phyloP scores from a whole-genome alignment of 2,113 vertebrate genomes.

The Ceyx margarethae region DNA sequence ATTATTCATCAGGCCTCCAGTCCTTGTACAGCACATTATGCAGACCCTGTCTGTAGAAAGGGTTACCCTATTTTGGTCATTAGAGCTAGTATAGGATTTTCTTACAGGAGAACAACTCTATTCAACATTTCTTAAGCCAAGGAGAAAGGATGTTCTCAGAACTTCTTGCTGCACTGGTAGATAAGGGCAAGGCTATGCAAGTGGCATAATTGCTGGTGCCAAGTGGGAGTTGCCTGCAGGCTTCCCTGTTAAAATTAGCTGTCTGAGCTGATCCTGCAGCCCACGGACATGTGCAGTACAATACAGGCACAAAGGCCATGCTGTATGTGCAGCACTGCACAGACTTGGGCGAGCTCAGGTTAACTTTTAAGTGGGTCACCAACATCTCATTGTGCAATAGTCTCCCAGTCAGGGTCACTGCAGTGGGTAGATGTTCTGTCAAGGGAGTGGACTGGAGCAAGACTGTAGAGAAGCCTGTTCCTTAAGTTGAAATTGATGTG shows the following conservation, averaged over 20 bases:
- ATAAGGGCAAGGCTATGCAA: not conserved
- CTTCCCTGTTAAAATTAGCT: not conserved
- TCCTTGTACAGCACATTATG: rapidly evolving
- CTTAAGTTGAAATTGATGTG: not conserved
- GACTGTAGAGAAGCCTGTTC: not conserved
- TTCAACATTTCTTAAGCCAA: not conserved
- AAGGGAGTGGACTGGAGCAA: not conserved
- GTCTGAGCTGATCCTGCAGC: not conserved
- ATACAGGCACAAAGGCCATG: rapidly evolving
- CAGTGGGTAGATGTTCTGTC: not conserved
- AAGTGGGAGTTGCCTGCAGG: not conserved
- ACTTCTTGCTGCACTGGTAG: not conserved
- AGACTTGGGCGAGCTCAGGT: not conserved
- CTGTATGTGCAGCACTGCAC: not conserved
- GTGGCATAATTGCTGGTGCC: not conserved
- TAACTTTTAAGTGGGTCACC: not conserved
- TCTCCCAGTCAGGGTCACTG: not conserved
- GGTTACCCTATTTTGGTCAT: not conserved
- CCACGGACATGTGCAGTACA: not conserved
- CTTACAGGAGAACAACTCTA: not conserved
- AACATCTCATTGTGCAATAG: not conserved
- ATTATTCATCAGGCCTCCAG: not conserved
- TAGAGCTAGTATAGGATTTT: not conserved
- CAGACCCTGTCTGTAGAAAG: not conserved
- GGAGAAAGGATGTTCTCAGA: not conserved